phyloP scores from a whole-genome alignment of 2,888 invertebrate species.

The Pachymerium ferrugineum region DNA sequence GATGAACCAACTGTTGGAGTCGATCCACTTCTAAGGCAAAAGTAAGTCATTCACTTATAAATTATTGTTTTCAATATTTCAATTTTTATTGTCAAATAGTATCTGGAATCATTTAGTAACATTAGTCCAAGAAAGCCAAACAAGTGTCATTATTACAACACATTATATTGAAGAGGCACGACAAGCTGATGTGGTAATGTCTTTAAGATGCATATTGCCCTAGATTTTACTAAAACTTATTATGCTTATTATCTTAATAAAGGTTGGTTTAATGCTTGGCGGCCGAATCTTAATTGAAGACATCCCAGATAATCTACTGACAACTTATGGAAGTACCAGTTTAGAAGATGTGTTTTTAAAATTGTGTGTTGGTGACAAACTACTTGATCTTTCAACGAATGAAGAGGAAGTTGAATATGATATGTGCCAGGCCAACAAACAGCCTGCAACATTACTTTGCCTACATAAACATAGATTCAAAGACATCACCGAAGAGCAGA shows the following conservation, averaged over 20 bases:
- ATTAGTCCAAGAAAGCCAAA: conserved; percentile 43
- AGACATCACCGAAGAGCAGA: background rate
- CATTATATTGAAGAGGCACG: conserved; percentile 52
- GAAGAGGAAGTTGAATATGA: too few relatives aligned
- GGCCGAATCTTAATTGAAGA: conserved; percentile 47
- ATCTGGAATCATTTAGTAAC: conserved; percentile 48
- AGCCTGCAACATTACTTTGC: too few relatives aligned
- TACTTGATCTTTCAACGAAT: conserved; percentile 36
- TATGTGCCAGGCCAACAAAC: too few relatives aligned
- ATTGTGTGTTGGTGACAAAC: conserved; percentile 44
- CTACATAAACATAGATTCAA: too few relatives aligned
- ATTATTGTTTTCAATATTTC: background rate
- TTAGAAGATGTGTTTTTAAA: conserved; percentile 48
- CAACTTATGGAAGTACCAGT: conserved; percentile 41
- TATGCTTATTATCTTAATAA: too few relatives aligned
- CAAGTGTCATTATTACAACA: conserved; percentile 49
- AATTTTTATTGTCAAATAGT: conserved; percentile 38
- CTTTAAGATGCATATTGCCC: background rate
- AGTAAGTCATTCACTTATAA: conserved; percentile 38
- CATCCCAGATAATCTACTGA: conserved; percentile 43
- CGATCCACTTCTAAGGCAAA: conserved; percentile 66
- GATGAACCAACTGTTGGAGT: conserved; percentile 93
- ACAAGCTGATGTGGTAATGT: conserved; percentile 72
- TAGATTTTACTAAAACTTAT: background rate
- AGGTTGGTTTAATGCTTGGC: conserved; percentile 48